Evolutionary conservation across 2,113 vertebrate species (phyloP), one percentile per base, ranked within the genome.

Genomic region (Raja brachyura): DNA sequence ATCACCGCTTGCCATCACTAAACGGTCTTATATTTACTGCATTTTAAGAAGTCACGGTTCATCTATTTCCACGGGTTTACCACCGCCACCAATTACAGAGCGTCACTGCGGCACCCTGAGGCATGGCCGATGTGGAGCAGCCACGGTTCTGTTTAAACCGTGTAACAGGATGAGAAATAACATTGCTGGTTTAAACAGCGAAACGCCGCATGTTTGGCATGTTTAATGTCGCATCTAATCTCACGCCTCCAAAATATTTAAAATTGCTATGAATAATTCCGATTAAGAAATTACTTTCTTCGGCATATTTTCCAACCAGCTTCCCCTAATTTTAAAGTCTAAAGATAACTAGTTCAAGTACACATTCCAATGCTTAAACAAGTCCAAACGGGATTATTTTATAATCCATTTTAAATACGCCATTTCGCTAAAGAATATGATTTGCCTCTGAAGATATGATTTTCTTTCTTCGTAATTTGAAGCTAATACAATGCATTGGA

Each of bases 21-120:
- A 48, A 66, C 83, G 83, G 13, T 88, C 61, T 88, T 16, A 88
- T 63, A 63, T 63, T 88, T 18, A 63, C 59, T 18, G 48, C 22
- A 25, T 83, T 83, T 83, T 31, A 18, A 63, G n/a, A 88, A 88
- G 59, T n/a, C 16, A n/a, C 0, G 61, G n/a, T 88, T 88, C 28
- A 31, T 88, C 83, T 61, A 66, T 88, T 88, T 88, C 25, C 59
- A 88, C 28, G 59, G n/a, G 83, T 31, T 73, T 61, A 88, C 31
- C 81, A 85, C 59, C 81, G 22, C 25, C 81, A 85, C 54, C 59
- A 66, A 63, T 66, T 31, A n/a, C 5, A 18, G 59, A 16, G 59
- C 83, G 83, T 66, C 83, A 66, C 28, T 31, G 59, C 59, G 61
- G 83, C 83, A 63, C 83, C 83, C 83, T 7, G 1, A 66, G n/a